Evolutionary conservation across 2,113 vertebrate genomes (phyloP).

Genomic region (Indicator indicator): DNA sequence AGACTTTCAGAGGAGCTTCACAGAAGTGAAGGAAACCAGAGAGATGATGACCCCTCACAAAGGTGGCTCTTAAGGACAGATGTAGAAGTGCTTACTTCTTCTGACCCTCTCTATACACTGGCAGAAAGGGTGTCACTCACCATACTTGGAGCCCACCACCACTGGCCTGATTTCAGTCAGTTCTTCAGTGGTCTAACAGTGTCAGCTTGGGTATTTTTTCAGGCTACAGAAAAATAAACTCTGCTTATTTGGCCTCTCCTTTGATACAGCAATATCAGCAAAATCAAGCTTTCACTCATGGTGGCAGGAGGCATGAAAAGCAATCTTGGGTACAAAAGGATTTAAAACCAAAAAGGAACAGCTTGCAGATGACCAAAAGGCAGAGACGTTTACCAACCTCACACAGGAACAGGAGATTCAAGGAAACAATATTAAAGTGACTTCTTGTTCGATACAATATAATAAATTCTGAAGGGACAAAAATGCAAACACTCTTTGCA

Average conservation of each 20-base stretch:
- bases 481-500: background rate
- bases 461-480: background rate
- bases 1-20: background rate
- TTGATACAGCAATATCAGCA: background rate
- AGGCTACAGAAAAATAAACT: accelerated
- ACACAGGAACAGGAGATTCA: background rate
- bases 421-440: background rate
- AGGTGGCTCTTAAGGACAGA: background rate
- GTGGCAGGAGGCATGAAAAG: background rate
- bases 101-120: background rate
- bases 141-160: background rate
- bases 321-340: background rate
- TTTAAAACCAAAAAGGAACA: background rate
- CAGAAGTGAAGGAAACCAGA: background rate
- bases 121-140: background rate
- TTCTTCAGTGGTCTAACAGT: background rate
- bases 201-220: background rate
- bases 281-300: background rate
- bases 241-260: background rate
- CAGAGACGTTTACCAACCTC: background rate
- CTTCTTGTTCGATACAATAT: background rate
- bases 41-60: background rate
- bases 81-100: background rate
- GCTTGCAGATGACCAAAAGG: background rate
- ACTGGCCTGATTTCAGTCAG: background rate